phyloP scores from a whole-genome alignment of 2,113 vertebrate species.

The Seriola quinqueradiata region DNA sequence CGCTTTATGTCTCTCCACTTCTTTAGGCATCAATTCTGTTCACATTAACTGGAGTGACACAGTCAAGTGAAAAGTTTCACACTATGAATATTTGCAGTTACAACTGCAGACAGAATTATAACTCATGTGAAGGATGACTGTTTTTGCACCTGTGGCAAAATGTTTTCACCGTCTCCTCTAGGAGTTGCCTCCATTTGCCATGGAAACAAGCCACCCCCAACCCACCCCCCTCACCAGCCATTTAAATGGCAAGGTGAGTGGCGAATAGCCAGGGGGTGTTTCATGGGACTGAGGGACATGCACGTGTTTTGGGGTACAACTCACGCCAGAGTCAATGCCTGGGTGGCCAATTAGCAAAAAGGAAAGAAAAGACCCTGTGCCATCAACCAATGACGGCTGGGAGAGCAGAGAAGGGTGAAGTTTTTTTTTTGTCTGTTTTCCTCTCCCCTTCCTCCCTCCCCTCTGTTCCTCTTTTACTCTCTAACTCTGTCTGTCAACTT shows the following conservation, averaged over 20 bases:
- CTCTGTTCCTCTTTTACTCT: constrained; percentile 74
- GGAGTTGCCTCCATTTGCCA: constrained; percentile 50
- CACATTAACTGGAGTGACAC: not conserved
- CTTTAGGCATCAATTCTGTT: not conserved
- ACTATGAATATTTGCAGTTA: constrained; percentile 9
- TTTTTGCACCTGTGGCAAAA: constrained; percentile 45
- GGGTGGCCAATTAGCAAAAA: constrained; percentile 88
- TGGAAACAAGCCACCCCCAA: constrained; percentile 43
- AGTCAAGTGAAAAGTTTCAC: not conserved
- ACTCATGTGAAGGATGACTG: not conserved
- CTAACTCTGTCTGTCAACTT: constrained; percentile 82
- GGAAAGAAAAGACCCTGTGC: constrained; percentile 79
- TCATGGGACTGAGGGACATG: constrained; percentile 54
- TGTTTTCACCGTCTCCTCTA: constrained; percentile 19
- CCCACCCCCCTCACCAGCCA: not conserved
- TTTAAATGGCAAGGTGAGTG: constrained; percentile 75
- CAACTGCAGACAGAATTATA: not conserved
- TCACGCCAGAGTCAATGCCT: constrained; percentile 80
- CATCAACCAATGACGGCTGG: constrained; percentile 75
- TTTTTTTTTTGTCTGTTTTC: constrained; percentile 64
- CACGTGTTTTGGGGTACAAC: constrained; percentile 74
- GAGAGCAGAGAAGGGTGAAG: constrained; percentile 59
- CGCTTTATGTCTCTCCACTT: no score
- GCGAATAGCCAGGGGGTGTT: constrained; percentile 59
- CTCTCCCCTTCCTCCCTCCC: constrained; percentile 69